A percentile compares a stretch with the other conserved stretches of the same genome.
Evolutionary conservation across 2,888 invertebrate genomes (phyloP).

Genomic region (Archips crataeganus): DNA sequence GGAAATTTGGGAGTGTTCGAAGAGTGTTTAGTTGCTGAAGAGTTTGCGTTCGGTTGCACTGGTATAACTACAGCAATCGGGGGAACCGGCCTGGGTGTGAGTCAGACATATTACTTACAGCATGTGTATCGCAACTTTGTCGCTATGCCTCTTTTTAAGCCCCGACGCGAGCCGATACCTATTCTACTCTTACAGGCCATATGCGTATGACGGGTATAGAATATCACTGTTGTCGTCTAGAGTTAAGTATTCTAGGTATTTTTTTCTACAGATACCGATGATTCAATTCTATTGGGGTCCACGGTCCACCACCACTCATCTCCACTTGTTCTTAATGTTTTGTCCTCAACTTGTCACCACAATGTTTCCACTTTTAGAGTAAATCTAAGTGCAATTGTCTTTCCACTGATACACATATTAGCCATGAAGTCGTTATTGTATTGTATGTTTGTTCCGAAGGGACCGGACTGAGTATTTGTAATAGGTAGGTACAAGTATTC

Average conservation of each 20-base stretch:
- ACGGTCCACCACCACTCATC: neutral
- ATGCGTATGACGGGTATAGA: neutral
- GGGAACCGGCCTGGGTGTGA: constrained; percentile 82
- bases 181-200: neutral
- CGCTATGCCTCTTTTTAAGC: neutral
- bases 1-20: constrained; percentile 84
- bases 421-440: neutral
- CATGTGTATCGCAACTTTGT: neutral
- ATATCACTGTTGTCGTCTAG: neutral
- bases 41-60: constrained; percentile 89
- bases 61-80: constrained; percentile 88
- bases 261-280: neutral
- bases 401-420: neutral
- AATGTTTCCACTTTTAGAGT: neutral
- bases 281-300: neutral
- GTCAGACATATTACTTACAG: constrained; percentile 16
- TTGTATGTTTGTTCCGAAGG: no score
- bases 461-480: no score
- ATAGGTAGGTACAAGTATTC: no score
- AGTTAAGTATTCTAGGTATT: neutral
- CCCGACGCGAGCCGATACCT: neutral
- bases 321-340: neutral
- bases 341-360: neutral
- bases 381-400: neutral
- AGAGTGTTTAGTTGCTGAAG: constrained; percentile 87